A percentile compares a stretch with the other conserved stretches of the same genome.
These are phyloP conservation scores for Protosalanx chinensis DNA, from an alignment of 2,797 vertebrate genomes.

Conservation along the genomic window DNA sequence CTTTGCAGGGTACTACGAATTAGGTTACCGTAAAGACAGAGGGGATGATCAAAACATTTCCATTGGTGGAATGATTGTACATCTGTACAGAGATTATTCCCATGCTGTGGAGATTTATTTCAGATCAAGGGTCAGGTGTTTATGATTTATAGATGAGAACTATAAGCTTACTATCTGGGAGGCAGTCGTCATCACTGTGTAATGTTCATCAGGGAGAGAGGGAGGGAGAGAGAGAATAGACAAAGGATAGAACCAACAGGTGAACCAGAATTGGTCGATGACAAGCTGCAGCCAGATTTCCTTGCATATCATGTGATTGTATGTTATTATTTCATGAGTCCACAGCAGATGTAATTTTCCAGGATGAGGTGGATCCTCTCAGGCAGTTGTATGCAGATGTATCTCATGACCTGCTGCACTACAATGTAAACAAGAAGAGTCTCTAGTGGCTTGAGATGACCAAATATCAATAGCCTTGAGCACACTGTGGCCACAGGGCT, in stretches of 20 bases:
- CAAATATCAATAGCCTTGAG: background rate
- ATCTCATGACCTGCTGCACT: background rate
- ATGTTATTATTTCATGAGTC: conserved; percentile 1
- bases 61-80: background rate
- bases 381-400: background rate
- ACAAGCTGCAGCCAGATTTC: background rate
- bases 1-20: conserved; percentile 8
- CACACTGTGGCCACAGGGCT: conserved; percentile 7
- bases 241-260: background rate
- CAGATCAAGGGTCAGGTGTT: background rate
- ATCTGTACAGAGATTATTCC: background rate
- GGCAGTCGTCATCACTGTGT: conserved; percentile 3
- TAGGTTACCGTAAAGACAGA: conserved; percentile 6
- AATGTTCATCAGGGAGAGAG: background rate
- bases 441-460: background rate
- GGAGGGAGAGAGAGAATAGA: background rate
- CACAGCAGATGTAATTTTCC: conserved; percentile 1
- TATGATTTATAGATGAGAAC: background rate
- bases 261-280: background rate
- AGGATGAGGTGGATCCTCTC: background rate
- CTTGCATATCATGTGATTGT: background rate
- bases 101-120: conserved; percentile 6
- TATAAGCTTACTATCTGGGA: background rate
- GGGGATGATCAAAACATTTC: background rate
- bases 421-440: background rate